phyloP scores from a whole-genome alignment of 2,888 invertebrate species.

The Stenotaenia linearis region DNA sequence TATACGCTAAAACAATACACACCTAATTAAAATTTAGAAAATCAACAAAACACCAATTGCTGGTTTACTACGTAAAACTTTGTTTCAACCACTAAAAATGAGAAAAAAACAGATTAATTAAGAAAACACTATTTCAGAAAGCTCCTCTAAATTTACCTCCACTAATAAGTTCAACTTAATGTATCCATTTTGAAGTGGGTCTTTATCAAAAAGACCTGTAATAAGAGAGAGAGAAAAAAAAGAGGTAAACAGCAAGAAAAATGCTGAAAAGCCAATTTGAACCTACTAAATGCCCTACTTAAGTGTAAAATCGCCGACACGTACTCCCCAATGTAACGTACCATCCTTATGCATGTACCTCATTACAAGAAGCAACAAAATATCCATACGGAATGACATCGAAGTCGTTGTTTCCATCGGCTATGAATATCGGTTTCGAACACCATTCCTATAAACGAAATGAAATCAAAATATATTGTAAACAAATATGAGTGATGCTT shows the following conservation, averaged over 20 bases:
- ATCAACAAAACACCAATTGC: too few relatives aligned
- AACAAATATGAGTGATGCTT: too few relatives aligned
- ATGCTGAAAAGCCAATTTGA: not conserved
- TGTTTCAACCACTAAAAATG: conserved; percentile 68
- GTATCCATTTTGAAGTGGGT: conserved; percentile 70
- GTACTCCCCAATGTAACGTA: conserved; percentile 83
- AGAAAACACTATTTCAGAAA: not conserved
- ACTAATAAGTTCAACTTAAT: conserved; percentile 73
- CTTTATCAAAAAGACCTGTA: conserved; percentile 57
- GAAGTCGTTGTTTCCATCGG: conserved; percentile 70
- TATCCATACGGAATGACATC: conserved; percentile 75
- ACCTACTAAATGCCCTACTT: conserved; percentile 79
- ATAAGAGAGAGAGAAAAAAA: not conserved
- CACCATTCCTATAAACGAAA: conserved; percentile 63
- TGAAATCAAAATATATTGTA: not conserved
- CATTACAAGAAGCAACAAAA: conserved; percentile 72
- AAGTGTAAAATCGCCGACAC: conserved; percentile 82
- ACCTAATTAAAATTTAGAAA: too few relatives aligned
- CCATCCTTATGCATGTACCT: conserved; percentile 90
- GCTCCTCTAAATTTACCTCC: conserved; percentile 58
- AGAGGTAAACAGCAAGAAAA: not conserved
- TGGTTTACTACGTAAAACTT: conserved; percentile 60
- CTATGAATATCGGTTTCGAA: conserved; percentile 70
- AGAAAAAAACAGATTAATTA: conserved; percentile 39
- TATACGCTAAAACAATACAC: too few relatives aligned